Percentiles rank a stretch among this genome's conserved stretches.
phyloP scores from a whole-genome alignment of 2,797 vertebrate species.

The Pseudomugil tenellus region DNA sequence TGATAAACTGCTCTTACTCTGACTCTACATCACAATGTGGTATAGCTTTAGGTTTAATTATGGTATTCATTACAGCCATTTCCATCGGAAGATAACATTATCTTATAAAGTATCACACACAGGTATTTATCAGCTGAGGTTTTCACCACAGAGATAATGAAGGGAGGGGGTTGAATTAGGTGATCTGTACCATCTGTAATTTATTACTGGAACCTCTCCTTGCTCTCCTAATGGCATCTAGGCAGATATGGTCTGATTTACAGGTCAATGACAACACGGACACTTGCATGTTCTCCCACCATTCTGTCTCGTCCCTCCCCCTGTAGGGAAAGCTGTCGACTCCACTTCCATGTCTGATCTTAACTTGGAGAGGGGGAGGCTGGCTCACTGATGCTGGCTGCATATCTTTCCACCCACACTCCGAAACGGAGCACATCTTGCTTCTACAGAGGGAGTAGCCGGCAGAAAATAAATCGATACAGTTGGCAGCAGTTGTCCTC shows the following conservation, averaged over 20 bases:
- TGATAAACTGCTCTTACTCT: conserved; percentile 28
- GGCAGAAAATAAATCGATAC: conserved; percentile 59
- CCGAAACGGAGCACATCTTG: conserved; percentile 38
- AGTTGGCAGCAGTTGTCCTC: conserved; percentile 53
- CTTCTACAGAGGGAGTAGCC: conserved; percentile 33
- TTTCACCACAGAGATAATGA: conserved; percentile 32
- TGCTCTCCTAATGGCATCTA: conserved; percentile 54
- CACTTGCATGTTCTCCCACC: conserved; percentile 40
- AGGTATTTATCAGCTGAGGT: conserved; percentile 39
- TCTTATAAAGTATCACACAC: conserved; percentile 30
- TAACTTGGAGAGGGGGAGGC: conserved; percentile 25
- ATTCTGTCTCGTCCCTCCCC: conserved; percentile 15
- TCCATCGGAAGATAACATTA: conserved; percentile 42
- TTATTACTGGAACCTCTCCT: conserved; percentile 45
- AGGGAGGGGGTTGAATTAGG: conserved; percentile 34
- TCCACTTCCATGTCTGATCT: conserved; percentile 45
- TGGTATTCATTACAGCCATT: conserved; percentile 42
- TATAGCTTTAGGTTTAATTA: conserved; percentile 42
- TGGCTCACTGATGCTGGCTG: conserved; percentile 24
- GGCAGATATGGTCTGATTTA: conserved; percentile 57
- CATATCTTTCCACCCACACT: conserved; percentile 32
- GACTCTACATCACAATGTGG: conserved; percentile 28
- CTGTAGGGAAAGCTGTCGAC: conserved; percentile 45
- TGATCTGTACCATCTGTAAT: conserved; percentile 53
- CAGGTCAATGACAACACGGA: conserved; percentile 64